Conservation (phyloP, 2,113 vertebrate genomes). For the Atherinomorus stipes region DNA sequence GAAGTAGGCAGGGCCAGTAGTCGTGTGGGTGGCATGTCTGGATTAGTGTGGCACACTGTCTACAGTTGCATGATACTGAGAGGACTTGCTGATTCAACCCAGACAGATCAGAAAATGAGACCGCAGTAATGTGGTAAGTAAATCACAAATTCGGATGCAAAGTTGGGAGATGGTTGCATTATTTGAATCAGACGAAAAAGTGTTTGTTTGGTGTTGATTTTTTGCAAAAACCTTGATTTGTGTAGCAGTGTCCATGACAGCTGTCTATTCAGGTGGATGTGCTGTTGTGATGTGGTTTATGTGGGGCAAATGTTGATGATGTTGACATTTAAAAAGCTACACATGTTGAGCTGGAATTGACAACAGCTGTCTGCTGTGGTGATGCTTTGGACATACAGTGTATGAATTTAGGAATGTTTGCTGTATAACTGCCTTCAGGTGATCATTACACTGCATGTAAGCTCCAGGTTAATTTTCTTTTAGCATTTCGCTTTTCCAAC, state of each 20-base stretch:
- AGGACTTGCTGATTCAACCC: conserved; percentile 45
- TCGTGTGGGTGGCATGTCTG: conserved; percentile 72
- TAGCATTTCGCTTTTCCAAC: background rate
- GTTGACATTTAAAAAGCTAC: background rate
- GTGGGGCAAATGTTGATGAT: conserved; percentile 6
- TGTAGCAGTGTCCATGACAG: background rate
- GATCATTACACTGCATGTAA: too few relatives aligned
- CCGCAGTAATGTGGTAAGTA: conserved; percentile 37
- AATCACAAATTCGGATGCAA: background rate
- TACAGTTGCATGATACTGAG: conserved; percentile 26
- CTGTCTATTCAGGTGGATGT: conserved; percentile 28
- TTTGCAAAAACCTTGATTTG: conserved; percentile 21
- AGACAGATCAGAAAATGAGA: conserved; percentile 34
- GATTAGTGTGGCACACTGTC: conserved; percentile 63
- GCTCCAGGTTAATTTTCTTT: too few relatives aligned
- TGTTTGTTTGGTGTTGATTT: conserved; percentile 16
- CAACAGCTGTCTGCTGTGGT: conserved; percentile 12
- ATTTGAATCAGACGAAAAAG: conserved; percentile 3
- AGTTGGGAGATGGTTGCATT: background rate
- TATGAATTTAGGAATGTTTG: background rate
- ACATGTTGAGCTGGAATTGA: background rate
- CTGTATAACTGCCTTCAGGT: too few relatives aligned
- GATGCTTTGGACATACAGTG: background rate
- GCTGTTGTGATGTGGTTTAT: background rate
- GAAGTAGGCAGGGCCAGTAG: conserved; percentile 57